phyloP scores from a whole-genome alignment of 2,113 vertebrate species.

The Electrona antarctica region DNA sequence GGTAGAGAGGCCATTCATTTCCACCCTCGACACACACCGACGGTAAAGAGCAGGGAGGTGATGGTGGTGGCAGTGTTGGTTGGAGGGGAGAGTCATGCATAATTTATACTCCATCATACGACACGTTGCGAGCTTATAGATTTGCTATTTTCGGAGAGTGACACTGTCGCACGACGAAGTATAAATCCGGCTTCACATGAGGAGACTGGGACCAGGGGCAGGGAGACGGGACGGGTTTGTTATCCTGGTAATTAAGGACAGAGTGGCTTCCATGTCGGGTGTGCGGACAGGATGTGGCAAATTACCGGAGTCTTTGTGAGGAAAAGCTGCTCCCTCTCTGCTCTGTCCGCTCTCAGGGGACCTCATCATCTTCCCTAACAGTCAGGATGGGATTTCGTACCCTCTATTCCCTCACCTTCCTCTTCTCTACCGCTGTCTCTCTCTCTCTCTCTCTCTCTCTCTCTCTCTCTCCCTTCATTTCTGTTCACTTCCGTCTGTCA shows the following conservation, averaged over 20 bases:
- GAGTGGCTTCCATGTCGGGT: constrained; percentile 83
- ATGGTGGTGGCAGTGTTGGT: constrained; percentile 32
- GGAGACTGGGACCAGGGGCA: constrained; percentile 54
- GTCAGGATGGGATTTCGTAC: constrained; percentile 92
- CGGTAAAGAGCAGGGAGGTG: constrained; percentile 51
- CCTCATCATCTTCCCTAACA: constrained; percentile 93
- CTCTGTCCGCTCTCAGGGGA: constrained; percentile 87
- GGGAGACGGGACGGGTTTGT: constrained; percentile 80
- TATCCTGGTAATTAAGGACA: constrained; percentile 90
- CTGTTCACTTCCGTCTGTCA: constrained; percentile 59
- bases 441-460: constrained; percentile 41
- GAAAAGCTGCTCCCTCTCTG: constrained; percentile 85
- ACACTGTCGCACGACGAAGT: too few species aligned
- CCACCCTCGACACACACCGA: constrained; percentile 54
- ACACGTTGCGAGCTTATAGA: too few species aligned
- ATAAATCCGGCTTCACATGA: constrained; percentile 12
- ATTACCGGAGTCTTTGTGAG: constrained; percentile 87
- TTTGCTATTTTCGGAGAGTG: too few species aligned
- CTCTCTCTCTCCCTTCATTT: constrained; percentile 54
- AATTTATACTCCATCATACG: too few species aligned
- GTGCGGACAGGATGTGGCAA: constrained; percentile 86
- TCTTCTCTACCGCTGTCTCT: constrained; percentile 51
- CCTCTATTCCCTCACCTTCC: constrained; percentile 85
- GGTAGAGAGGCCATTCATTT: constrained; percentile 64
- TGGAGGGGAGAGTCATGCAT: constrained; percentile 21